Percentiles rank a stretch among this genome's conserved stretches.
Conservation (phyloP, 2,797 vertebrate species). For the Syndactyla subalaris region DNA sequence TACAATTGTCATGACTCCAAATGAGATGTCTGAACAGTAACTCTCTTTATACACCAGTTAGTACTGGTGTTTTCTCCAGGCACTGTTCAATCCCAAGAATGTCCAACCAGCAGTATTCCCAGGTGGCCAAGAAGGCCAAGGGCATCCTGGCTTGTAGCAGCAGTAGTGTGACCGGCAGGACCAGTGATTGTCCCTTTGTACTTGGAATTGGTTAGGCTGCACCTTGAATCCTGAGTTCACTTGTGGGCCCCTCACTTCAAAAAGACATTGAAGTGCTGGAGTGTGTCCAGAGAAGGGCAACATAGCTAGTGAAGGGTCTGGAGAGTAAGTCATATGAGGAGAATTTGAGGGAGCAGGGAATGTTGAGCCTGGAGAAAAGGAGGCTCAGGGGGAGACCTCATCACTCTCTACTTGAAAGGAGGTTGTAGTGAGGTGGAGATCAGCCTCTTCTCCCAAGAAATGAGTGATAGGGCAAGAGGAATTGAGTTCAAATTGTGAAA, state of each 20-base stretch:
- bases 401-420: not conserved
- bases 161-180: not conserved
- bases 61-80: not conserved
- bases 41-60: not conserved
- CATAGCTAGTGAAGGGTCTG: not conserved
- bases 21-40: not conserved
- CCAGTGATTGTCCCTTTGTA: too few relatives aligned
- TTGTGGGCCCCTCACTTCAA: not conserved
- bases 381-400: rapidly evolving
- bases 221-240: not conserved
- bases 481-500: not conserved
- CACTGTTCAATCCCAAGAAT: not conserved
- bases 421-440: not conserved
- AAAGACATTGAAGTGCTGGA: not conserved
- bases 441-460: not conserved
- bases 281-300: not conserved
- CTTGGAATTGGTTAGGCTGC: not conserved
- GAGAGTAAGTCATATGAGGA: not conserved
- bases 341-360: not conserved
- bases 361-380: not conserved
- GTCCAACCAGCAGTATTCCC: not conserved
- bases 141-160: not conserved
- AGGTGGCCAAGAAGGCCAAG: not conserved
- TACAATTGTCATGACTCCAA: not conserved
- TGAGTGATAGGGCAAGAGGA: not conserved